Evolutionary conservation across 2,797 vertebrate species (phyloP), one percentile per base, ranked within the genome.

Genomic region (Molossus molossus): DNA sequence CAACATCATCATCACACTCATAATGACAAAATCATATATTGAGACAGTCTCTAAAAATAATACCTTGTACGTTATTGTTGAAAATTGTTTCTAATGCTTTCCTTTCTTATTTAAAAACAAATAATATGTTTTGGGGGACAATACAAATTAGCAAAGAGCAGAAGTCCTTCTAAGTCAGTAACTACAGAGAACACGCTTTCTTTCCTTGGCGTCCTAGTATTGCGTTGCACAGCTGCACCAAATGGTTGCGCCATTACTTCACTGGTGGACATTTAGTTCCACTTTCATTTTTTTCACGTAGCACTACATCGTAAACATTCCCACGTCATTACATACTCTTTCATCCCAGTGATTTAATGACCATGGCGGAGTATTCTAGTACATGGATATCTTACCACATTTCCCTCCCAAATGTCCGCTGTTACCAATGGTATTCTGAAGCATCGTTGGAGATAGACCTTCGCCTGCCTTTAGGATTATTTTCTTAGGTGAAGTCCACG

Each of bases 261-360:
- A 8, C 60, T 3, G 0, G 45, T 55, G 57, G 60, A 75, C 27
- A 6, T 77, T 50, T 82, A 29, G 15, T 75, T 60, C 58, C 33
- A 58, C n/a, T 40, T 17, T 72, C 45, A 11, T 60, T 89, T 85
- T 67, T 69, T 93, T 93, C 53, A 82, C n/a, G 87, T 84, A 50
- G 33, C 23, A 18, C 58, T 79, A 17, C 48, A 23, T 40, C 60
- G 27, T 64, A 81, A 60, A 87, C 37, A 50, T 91, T 67, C 3
- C 6, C 14, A 1, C 45, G 9, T 11, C n/a, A 21, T 62, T 94
- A 50, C 70, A 62, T 84, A 64, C 13, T 57, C 15, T 80, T 50
- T 58, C 76, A 53, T 18, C 2, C 40, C 55, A 33, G 50, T 62
- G n/a, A 79, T 79, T 79, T 48, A 95, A 80, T 76, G 69, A 70